Evolutionary conservation across 2,888 invertebrate genomes (phyloP), one percentile per base, ranked within the genome.

Genomic region (Pammene aurita): DNA sequence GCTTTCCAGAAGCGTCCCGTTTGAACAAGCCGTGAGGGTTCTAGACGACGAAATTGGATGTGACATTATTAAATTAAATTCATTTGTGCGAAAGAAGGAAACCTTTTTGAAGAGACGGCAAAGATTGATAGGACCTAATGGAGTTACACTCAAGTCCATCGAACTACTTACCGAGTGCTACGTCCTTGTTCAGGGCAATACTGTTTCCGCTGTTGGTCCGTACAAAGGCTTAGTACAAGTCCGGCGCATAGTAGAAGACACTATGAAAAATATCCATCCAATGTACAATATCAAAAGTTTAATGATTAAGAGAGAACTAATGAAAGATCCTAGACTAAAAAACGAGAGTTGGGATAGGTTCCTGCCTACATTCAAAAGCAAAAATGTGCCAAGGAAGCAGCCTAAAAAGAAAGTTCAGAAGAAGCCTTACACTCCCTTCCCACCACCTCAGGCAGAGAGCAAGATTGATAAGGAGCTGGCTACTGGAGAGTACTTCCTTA

Each of bases 251-350:
- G 97, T 97, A 0, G 96, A 96, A 81, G 99, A 99, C 78, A 98
- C 98, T 0, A 99, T 99, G 99, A 97, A 97, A 83, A 99, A 99
- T 86, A 95, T 99, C 66, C 99, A 99, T 93, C 99, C 99, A 0
- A 98, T 99, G 85, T 99, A 99, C 83, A 99, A 98, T 81, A 98
- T 99, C 0, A 97, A 99, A 92, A 96, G 97, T 2, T 88, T 99
- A 62, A 99, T 99, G 99, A 98, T 99, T 62, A 99, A 99, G 85
- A 94, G 96, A 76, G 99, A 99, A 88, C 88, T 99, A 67, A 96
- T 96, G 78, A 98, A 98, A 89, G 98, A 99, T 93, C 97, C 98
- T 0, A 96, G 95, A 80, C 85, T 99, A 66, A 96, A 96, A 84
- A 95, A 97, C 86, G 98, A 99, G 86, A 98, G 96, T 84, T 99